Evolutionary conservation across 2,888 invertebrate species (phyloP).

Genomic region (Nemotelus nigrinus): DNA sequence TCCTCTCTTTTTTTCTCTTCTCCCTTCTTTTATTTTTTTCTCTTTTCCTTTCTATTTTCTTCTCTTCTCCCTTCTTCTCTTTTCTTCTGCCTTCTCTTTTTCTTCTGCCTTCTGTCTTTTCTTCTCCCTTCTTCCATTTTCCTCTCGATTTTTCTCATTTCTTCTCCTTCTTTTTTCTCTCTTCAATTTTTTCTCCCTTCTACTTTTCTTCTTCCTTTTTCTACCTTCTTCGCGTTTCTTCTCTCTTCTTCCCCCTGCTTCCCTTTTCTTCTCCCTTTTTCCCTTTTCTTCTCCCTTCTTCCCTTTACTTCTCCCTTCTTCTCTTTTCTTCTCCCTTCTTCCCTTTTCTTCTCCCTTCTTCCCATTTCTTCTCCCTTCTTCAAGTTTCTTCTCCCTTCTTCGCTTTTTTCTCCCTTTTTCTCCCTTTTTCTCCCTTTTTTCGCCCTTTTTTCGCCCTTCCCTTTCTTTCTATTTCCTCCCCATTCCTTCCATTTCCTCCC

Average conservation of each 20-base stretch:
- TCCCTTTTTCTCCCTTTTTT: no score
- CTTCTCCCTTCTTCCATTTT: neutral
- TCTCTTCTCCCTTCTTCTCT: no score
- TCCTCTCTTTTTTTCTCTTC: no score
- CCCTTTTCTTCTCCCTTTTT: neutral
- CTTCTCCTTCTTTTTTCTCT: neutral
- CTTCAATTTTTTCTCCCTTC: neutral
- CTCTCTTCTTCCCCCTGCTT: neutral
- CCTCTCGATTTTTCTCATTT: neutral
- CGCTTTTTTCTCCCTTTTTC: no score
- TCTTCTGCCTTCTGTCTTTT: neutral
- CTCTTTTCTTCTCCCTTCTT: neutral
- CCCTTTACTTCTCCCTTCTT: neutral
- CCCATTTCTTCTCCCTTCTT: neutral
- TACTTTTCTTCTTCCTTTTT: neutral
- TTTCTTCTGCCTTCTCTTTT: no score
- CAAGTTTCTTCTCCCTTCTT: no score
- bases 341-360: neutral
- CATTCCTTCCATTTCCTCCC: no score
- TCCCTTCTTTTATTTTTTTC: no score
- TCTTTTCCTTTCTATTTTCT: no score
- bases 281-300: neutral
- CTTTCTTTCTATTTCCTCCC: no score
- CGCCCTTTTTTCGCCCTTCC: no score
- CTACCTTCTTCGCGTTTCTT: neutral